These are phyloP conservation scores for Diadema setosum DNA, from an alignment of 35 echinoderm and acorn worm genomes.

Conservation along the genomic window DNA sequence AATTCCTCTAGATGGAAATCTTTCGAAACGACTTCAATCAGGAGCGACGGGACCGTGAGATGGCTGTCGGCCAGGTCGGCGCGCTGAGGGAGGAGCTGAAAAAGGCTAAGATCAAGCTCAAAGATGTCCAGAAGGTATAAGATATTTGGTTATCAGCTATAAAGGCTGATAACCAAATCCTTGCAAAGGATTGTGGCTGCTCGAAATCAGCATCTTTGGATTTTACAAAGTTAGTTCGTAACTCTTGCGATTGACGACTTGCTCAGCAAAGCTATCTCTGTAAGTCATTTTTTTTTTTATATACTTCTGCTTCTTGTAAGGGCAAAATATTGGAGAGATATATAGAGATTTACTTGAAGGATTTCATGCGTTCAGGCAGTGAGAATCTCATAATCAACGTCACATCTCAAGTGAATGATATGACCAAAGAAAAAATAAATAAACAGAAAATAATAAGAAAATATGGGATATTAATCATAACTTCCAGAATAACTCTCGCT, in stretches of 20 bases:
- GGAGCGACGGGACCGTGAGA: conserved; percentile 10
- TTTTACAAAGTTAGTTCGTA: neutral
- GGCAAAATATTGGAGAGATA: no score
- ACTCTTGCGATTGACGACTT: neutral
- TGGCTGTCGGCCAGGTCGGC: neutral
- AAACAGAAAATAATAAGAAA: no score
- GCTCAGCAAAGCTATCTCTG: no score
- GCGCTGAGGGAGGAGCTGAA: neutral
- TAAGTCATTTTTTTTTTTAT: no score
- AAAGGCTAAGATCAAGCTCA: neutral
- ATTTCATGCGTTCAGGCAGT: no score
- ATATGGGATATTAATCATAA: no score
- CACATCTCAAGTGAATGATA: no score
- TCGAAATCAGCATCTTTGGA: neutral
- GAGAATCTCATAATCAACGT: no score
- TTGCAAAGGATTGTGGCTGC: neutral
- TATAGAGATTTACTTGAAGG: no score
- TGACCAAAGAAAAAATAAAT: no score
- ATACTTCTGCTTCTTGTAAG: no score
- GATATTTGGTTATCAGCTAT: neutral
- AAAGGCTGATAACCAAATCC: neutral
- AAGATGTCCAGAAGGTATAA: neutral
- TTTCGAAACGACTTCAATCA: conserved; percentile 22
- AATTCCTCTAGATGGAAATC: conserved; percentile 37
- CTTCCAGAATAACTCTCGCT: no score